Base-by-base conservation (phyloP, 2,888 invertebrate species). In the Geotrupes spiniger region DNA sequence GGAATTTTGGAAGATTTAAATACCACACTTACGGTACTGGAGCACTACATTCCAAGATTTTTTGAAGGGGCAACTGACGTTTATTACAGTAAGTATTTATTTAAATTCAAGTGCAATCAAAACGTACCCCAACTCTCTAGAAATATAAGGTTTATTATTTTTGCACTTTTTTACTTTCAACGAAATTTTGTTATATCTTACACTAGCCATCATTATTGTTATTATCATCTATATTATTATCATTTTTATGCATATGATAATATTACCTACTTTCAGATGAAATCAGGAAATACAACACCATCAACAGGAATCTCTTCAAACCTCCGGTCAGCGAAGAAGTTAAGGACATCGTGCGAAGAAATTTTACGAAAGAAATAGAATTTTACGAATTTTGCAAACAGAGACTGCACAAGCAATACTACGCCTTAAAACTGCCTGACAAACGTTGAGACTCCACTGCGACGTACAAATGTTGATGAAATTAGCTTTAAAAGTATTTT, bases 301-400 rank as follows among this genome's bases (percentile, higher is more conserved):
- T 91, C 65, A 92, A 92, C 72, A 82, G 84, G 55, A 92, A 92
- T 72, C 82, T 84, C 41, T 92, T 91, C 75, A 92, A 92, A 66
- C 92, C 92, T 0, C 87, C 89, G 0, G 91, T 92, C 2, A 86
- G 87, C 38, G 90, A 92, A 64, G 84, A 85, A 59, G 84, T 92
- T 2, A 92, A 92, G 69, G 84, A 91, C 39, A 83, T 92, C 42
- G 89, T 93, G 3, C 78, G 91, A 56, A 82, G 80, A 28, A 92
- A 93, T 73, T 92, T 93, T 69, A 92, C 92, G 0, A 79, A 87
- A 46, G 93, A 93, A 74, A 89, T 92, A 8, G 92, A 93, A 64
- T 92, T 93, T 73, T 93, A 92, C 71, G 87, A 92, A 65, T 93
- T 92, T 70, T 92, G 92, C 69, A 84, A 84, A 60, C 92, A 92